Conservation (phyloP, 2,888 invertebrate species). For the Loripinus fragilis region DNA sequence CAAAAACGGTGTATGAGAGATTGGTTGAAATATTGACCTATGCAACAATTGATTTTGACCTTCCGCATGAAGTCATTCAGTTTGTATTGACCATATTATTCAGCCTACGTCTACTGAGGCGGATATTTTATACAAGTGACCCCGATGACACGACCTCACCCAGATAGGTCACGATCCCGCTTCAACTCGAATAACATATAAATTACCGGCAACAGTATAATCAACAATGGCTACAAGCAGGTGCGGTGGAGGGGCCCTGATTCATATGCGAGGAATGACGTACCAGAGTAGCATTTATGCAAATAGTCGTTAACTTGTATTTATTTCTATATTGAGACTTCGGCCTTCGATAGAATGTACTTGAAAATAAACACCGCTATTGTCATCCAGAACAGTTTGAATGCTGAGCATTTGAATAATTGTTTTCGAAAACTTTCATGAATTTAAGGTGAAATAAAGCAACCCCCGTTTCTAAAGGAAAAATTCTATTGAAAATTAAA, state of each 20-base stretch:
- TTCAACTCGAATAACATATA: constrained; percentile 10
- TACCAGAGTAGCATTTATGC: constrained; percentile 5
- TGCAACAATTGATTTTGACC: constrained; percentile 20
- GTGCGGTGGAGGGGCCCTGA: not conserved
- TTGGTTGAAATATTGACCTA: constrained; percentile 10
- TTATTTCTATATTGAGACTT: not conserved
- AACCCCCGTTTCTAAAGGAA: no score
- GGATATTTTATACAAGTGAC: constrained; percentile 29
- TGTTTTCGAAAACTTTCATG: no score
- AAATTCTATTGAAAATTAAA: no score
- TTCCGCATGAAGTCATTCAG: constrained; percentile 12
- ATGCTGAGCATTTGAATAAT: no score
- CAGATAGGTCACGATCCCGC: not conserved
- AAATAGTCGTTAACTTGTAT: not conserved
- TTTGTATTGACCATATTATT: constrained; percentile 10
- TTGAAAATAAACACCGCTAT: no score
- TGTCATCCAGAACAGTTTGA: no score
- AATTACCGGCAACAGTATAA: not conserved
- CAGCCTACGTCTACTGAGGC: constrained; percentile 6
- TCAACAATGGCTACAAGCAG: not conserved
- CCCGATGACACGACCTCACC: constrained; percentile 25
- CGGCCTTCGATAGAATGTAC: no score
- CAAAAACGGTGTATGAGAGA: constrained; percentile 8
- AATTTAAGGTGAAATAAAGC: no score
- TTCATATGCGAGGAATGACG: not conserved